Evolutionary conservation across 2,797 vertebrate genomes (phyloP).

Genomic region (Argentina silus): DNA sequence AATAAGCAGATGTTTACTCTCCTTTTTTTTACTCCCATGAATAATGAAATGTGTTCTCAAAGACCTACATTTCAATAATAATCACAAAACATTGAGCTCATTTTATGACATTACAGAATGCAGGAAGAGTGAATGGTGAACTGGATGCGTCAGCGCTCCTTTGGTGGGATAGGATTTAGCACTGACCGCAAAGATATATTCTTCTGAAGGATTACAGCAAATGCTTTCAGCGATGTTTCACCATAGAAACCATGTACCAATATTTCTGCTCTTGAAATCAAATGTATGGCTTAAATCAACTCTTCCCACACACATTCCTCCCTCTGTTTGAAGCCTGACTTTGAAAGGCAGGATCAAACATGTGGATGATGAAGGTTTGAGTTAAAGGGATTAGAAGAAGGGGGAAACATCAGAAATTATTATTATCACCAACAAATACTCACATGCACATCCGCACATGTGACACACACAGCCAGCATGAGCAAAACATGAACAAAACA

Average conservation of each 20-base stretch:
- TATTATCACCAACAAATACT: neutral
- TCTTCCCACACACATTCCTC: neutral
- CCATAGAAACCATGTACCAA: neutral
- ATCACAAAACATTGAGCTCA: too few species aligned
- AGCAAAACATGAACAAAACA: neutral
- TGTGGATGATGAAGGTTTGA: constrained; percentile 29
- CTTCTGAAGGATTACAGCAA: neutral
- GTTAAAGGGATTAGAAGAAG: constrained; percentile 24
- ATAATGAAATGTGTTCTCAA: neutral
- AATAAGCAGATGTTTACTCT: neutral
- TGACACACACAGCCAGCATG: neutral
- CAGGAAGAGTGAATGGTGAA: too few species aligned
- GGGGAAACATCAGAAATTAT: neutral
- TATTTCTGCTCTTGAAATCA: neutral
- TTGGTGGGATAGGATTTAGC: too few species aligned
- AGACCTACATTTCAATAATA: too few species aligned
- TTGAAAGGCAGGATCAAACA: neutral
- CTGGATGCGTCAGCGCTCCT: too few species aligned
- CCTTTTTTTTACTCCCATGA: neutral
- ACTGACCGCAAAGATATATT: too few species aligned
- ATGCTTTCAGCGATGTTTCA: neutral
- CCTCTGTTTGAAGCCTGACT: constrained; percentile 1
- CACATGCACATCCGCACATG: neutral
- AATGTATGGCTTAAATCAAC: neutral
- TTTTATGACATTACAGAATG: too few species aligned